Evolutionary conservation across 2,113 vertebrate species (phyloP).

Genomic region (Dasyurus viverrinus): DNA sequence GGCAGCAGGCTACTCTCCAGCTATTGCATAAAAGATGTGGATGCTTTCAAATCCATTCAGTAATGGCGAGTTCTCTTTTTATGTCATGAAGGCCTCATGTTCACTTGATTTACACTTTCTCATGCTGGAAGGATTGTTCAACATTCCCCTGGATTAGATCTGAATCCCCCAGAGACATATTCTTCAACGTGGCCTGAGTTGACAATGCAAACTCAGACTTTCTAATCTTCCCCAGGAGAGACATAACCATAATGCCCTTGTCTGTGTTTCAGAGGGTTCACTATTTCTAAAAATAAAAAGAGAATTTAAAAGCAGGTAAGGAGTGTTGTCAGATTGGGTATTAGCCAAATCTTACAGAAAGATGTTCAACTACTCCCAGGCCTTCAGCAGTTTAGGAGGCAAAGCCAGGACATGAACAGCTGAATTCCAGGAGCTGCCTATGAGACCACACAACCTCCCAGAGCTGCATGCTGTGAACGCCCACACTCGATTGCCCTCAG

Average conservation of each 20-base stretch:
- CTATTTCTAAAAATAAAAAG: conserved; percentile 16
- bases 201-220: background rate
- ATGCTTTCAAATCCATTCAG: conserved; percentile 17
- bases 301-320: background rate
- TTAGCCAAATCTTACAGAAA: background rate
- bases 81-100: conserved; percentile 44
- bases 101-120: conserved; percentile 57
- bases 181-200: conserved; percentile 16
- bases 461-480: background rate
- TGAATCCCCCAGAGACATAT: conserved; percentile 35
- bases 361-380: background rate
- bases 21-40: background rate
- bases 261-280: conserved; percentile 5
- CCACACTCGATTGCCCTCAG: background rate
- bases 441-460: background rate
- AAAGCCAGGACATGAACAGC: background rate
- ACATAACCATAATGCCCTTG: conserved; percentile 28
- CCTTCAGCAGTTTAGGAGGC: background rate
- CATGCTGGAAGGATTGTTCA: conserved; percentile 38
- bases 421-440: background rate
- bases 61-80: background rate
- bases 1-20: background rate
- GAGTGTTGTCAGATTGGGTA: background rate
- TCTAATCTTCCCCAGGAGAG: background rate
- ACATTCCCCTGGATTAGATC: conserved; percentile 47